A percentile compares a stretch with the other conserved stretches of the same genome.
These are phyloP conservation scores for Antedon mediterranea DNA, from an alignment of 53 echinoderm and acorn worm genomes.

Conservation along the genomic window DNA sequence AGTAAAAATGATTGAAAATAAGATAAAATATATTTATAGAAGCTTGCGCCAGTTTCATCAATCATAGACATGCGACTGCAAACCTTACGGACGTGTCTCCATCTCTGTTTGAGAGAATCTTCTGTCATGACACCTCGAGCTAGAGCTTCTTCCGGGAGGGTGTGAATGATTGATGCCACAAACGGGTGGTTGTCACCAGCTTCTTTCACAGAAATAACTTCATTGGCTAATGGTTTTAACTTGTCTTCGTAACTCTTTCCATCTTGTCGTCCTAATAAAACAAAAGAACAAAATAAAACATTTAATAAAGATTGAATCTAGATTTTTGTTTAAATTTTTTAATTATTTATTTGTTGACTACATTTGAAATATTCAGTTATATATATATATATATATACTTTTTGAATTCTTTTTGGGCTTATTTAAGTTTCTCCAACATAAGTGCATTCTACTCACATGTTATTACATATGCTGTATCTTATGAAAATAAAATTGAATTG, in stretches of 20 bases:
- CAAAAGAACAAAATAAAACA: no score
- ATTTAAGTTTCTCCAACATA: no score
- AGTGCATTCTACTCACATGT: no score
- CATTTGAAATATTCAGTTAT: no score
- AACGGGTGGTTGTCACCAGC: slow-evolving; percentile 56
- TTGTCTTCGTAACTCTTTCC: slow-evolving; percentile 42
- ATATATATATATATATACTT: no score
- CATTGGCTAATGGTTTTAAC: slow-evolving; percentile 65
- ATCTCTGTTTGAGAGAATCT: slow-evolving; percentile 56
- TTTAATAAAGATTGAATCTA: no score
- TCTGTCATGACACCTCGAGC: slow-evolving; percentile 52
- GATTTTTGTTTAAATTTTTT: no score
- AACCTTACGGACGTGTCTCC: slow-evolving; percentile 54
- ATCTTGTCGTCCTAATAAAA: slow-evolving; percentile 37
- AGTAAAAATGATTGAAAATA: slow-evolving; percentile 78
- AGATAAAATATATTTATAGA: slow-evolving; percentile 66
- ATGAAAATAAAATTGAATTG: no score
- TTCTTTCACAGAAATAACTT: slow-evolving; percentile 64
- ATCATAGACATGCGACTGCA: slow-evolving; percentile 75
- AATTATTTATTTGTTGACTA: no score
- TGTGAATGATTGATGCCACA: slow-evolving; percentile 43
- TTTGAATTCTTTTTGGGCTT: no score
- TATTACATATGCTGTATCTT: no score
- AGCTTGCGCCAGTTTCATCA: slow-evolving; percentile 51
- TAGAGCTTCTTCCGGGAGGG: slow-evolving; percentile 69